A percentile compares a stretch with the other conserved stretches of the same genome.
Evolutionary conservation across 2,888 invertebrate species (phyloP).

Genomic region (Aphodius granarius): DNA sequence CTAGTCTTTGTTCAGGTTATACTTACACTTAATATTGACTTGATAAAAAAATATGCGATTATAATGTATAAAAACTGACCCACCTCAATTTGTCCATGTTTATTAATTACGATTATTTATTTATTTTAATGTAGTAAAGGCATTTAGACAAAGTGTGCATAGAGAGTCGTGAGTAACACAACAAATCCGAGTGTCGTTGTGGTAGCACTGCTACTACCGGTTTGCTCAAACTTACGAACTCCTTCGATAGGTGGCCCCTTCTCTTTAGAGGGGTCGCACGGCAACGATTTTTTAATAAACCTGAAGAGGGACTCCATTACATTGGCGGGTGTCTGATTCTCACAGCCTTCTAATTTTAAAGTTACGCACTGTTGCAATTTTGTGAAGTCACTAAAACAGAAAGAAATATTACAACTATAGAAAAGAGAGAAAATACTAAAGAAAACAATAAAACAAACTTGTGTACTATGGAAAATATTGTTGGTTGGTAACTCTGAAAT

Average conservation of each 20-base stretch:
- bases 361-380: conserved; percentile 63
- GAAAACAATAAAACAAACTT: conserved; percentile 16
- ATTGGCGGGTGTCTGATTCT: conserved; percentile 77
- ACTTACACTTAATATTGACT: background rate
- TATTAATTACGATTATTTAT: background rate
- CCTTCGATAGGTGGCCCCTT: conserved; percentile 11
- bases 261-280: conserved; percentile 53
- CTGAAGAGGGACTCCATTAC: conserved; percentile 76
- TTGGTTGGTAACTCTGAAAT: too few relatives aligned
- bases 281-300: conserved; percentile 68
- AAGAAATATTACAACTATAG: too few relatives aligned
- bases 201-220: background rate
- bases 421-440: too few relatives aligned
- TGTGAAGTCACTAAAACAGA: conserved; percentile 57
- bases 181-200: background rate
- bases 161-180: background rate
- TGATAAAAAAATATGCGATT: background rate
- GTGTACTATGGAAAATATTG: too few relatives aligned
- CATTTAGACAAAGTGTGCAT: background rate
- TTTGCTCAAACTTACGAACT: conserved; percentile 15
- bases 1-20: background rate
- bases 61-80: background rate
- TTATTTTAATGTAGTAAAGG: too few relatives aligned
- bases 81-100: background rate
- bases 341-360: conserved; percentile 64